Evolutionary conservation across 2,797 vertebrate genomes (phyloP), one percentile per base, ranked within the genome.

Genomic region (Hybognathus amarus): DNA sequence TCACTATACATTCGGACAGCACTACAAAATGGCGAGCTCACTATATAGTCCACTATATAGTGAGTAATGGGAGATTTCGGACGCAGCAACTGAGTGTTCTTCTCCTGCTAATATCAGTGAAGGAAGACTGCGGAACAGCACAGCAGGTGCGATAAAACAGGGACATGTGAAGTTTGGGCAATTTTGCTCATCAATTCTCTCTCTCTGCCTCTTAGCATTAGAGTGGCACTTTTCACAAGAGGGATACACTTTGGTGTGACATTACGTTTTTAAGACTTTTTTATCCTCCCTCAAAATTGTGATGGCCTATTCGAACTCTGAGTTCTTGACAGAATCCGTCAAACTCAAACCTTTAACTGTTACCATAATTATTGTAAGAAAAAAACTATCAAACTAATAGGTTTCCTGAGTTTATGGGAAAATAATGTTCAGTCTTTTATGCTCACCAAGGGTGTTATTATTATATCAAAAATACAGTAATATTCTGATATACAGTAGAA

Each of bases 81-180:
- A n/a, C n/a, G n/a, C n/a, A n/a, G n/a, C n/a, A n/a, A n/a, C n/a
- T 67, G 61, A 82, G 33, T 67, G 33, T 67, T 76, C 11, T 54
- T 45, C 38, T 73, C 79, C 56, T 66, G 61, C 61, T 40, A 47
- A 61, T 52, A 47, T 38, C 10, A 36, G 64, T 69, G 50, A 56
- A n/a, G 50, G 27, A 69, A 77, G 74, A 18, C 66, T 30, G 36
- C 6, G 7, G 42, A 77, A 68, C 36, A 18, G 47, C 74, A 61
- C 52, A 77, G 71, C 71, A 22, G 61, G 61, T 56, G 80, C 33
- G 15, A 8, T 7, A 30, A 82, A 68, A 67, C n/a, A 66, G 56
- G 36, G n/a, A 50, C 24, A 36, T 36, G 13, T 52, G 33, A 82
- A 56, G 63, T 24, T 82, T n/a, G 42, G 61, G 61, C 59, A 75